Conservation (phyloP, 2,797 vertebrate genomes). For the Sebastes iracundus region DNA sequence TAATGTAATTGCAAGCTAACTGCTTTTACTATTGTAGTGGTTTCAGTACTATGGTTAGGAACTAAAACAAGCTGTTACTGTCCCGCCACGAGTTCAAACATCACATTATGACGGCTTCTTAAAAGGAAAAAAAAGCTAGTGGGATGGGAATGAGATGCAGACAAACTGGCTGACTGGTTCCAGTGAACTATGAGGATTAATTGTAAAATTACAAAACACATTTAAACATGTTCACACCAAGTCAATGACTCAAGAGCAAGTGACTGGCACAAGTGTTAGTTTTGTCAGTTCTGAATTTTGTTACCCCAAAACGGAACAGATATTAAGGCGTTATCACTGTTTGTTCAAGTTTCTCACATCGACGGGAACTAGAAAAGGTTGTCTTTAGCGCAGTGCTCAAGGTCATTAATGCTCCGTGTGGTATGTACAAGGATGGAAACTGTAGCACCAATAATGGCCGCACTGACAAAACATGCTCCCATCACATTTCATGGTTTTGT, state of each 20-base stretch:
- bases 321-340: constrained; percentile 42
- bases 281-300: constrained; percentile 17
- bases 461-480: neutral
- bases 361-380: neutral
- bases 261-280: neutral
- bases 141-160: constrained; percentile 8
- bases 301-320: neutral
- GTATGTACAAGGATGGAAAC: constrained; percentile 5
- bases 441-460: constrained; percentile 51
- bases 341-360: constrained; percentile 49
- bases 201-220: constrained; percentile 21
- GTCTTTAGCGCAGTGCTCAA: constrained; percentile 36
- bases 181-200: constrained; percentile 39
- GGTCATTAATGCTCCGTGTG: constrained; percentile 28
- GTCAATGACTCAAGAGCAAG: constrained; percentile 16
- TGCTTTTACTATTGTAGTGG: constrained; percentile 58
- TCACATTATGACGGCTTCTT: constrained; percentile 18
- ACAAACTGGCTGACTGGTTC: constrained; percentile 8
- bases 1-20: constrained; percentile 17
- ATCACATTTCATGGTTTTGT: constrained; percentile 57
- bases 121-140: neutral
- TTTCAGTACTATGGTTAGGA: constrained; percentile 39
- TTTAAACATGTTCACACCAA: constrained; percentile 1
- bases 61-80: neutral
- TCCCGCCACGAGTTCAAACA: neutral